phyloP scores from a whole-genome alignment of 2,113 vertebrate species.

The Centrocercus urophasianus region DNA sequence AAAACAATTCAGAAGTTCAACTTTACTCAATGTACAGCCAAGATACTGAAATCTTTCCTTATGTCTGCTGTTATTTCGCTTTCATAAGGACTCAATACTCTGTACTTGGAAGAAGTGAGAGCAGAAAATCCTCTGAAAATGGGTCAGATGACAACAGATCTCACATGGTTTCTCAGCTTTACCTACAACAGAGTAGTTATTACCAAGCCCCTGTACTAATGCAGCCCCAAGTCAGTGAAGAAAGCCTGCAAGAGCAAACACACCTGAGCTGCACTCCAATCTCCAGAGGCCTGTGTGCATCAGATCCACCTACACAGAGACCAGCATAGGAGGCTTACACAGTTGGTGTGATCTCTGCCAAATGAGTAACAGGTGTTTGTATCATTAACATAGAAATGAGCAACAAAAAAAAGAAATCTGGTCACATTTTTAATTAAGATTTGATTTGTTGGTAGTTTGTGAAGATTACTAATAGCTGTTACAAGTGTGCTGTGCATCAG shows the following conservation, averaged over 20 bases:
- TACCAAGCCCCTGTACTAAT: neutral
- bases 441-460: neutral
- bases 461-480: neutral
- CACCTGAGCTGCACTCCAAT: neutral
- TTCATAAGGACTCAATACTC: neutral
- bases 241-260: neutral
- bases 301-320: rapidly evolving
- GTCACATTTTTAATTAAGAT: neutral
- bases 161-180: neutral
- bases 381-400: neutral
- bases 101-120: neutral
- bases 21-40: neutral
- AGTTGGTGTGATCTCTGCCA: neutral
- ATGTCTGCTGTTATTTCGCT: rapidly evolving
- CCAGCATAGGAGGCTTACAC: neutral
- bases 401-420: neutral
- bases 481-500: neutral
- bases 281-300: rapidly evolving
- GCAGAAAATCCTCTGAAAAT: neutral
- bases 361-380: rapidly evolving
- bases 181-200: neutral
- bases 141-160: neutral
- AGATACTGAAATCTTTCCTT: rapidly evolving
- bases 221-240: neutral
- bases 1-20: neutral